Percentiles rank a stretch among this genome's conserved stretches.
Conservation (phyloP, 2,888 invertebrate species). For the Apotomis turbidana region DNA sequence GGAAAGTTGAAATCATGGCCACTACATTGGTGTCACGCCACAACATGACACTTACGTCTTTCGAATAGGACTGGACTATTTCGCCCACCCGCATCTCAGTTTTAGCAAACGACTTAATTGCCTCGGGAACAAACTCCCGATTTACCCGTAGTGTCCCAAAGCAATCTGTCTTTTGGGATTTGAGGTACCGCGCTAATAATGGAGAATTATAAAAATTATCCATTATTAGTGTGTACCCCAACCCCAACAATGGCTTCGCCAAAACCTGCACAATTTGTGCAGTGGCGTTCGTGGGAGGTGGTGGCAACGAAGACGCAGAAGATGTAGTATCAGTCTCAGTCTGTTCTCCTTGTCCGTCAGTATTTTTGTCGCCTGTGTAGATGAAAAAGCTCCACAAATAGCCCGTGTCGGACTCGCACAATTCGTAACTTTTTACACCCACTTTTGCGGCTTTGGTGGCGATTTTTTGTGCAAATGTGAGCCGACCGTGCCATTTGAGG, state of each 20-base stretch:
- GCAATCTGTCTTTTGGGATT: no score
- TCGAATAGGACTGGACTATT: not conserved
- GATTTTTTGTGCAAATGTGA: no score
- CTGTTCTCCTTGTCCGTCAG: no score
- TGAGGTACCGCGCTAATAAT: no score
- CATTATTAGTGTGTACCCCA: constrained; percentile 3
- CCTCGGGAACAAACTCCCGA: constrained; percentile 9
- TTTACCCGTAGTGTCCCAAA: not conserved
- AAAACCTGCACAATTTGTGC: not conserved
- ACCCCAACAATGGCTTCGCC: not conserved
- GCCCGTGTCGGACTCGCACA: no score
- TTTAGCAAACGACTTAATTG: not conserved
- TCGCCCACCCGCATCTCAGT: not conserved
- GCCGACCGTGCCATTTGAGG: no score
- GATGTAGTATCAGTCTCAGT: not conserved
- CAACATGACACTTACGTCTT: constrained; percentile 11
- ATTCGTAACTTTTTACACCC: no score
- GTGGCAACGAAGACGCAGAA: constrained; percentile 7
- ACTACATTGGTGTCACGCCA: constrained; percentile 31
- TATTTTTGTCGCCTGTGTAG: no score
- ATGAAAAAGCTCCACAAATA: no score
- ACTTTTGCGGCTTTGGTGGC: no score
- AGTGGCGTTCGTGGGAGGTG: not conserved
- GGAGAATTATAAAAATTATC: not conserved
- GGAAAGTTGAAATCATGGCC: not conserved